Evolutionary conservation across 2,888 invertebrate species (phyloP).

Genomic region (Platycnemis pennipes): DNA sequence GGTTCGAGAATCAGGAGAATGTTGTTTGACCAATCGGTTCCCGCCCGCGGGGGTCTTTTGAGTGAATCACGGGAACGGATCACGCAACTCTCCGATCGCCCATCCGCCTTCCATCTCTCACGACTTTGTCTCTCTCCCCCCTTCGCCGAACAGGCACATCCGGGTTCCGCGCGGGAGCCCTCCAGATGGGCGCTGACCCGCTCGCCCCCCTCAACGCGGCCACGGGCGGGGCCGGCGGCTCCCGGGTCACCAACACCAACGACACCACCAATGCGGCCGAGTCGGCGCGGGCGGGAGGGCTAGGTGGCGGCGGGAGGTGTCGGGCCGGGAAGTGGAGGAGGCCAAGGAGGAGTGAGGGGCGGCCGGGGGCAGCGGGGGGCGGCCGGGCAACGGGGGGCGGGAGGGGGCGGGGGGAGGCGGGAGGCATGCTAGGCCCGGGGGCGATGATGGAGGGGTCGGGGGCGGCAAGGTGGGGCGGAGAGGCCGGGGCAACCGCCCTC

Average conservation of each 20-base stretch:
- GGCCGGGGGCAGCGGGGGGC: neutral
- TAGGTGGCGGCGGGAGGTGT: constrained; percentile 16
- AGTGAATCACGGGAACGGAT: neutral
- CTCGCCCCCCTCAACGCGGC: constrained; percentile 54
- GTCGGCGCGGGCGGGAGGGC: neutral
- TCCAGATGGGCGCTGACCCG: constrained; percentile 61
- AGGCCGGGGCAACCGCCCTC: constrained; percentile 23
- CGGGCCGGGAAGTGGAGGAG: neutral
- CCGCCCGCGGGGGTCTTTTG: too few species aligned
- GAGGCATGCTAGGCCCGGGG: neutral
- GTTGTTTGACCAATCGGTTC: too few species aligned
- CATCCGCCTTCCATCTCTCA: neutral
- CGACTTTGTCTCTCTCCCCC: neutral
- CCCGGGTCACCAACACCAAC: constrained; percentile 25
- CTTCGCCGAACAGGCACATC: neutral
- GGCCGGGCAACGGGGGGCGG: neutral
- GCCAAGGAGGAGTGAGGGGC: constrained; percentile 8
- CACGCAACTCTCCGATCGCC: neutral
- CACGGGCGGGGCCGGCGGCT: constrained; percentile 63
- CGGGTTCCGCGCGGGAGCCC: constrained; percentile 46
- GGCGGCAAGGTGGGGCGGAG: constrained; percentile 36
- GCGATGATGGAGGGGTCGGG: neutral
- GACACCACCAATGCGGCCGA: neutral
- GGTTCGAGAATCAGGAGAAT: too few species aligned
- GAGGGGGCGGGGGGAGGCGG: neutral